phyloP scores from a whole-genome alignment of 2,888 invertebrate genomes.

The Philonicus albiceps region DNA sequence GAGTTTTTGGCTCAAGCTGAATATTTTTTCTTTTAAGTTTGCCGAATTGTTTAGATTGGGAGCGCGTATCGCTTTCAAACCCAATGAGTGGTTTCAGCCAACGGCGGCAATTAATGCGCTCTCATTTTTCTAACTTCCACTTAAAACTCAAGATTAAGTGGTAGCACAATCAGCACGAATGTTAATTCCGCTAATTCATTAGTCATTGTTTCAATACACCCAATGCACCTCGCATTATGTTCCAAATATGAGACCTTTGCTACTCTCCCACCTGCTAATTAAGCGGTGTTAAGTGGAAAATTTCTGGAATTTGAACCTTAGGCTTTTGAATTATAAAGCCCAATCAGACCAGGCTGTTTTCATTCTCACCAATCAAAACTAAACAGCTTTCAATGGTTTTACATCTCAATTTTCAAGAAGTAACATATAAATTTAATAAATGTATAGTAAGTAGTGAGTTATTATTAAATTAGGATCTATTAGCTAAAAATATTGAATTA shows the following conservation, averaged over 20 bases:
- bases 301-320: neutral
- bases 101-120: neutral
- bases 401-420: no score
- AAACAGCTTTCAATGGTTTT: no score
- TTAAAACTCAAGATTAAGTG: neutral
- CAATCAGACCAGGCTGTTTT: no score
- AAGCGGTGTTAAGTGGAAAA: neutral
- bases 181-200: neutral
- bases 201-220: neutral
- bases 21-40: neutral
- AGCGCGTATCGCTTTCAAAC: neutral
- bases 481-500: no score
- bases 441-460: no score
- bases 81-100: neutral
- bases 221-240: neutral
- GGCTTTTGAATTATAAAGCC: neutral
- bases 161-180: neutral
- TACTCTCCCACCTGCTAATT: neutral
- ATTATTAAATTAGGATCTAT: no score
- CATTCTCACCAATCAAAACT: no score
- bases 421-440: no score
- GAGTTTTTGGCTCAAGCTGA: neutral
- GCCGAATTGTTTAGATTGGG: neutral
- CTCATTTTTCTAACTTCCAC: neutral
- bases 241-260: neutral